Percentiles rank a stretch among this genome's conserved stretches.
These are phyloP conservation scores for Saimiri boliviensis DNA, from an alignment of 2,113 vertebrate genomes.

Conservation along the genomic window DNA sequence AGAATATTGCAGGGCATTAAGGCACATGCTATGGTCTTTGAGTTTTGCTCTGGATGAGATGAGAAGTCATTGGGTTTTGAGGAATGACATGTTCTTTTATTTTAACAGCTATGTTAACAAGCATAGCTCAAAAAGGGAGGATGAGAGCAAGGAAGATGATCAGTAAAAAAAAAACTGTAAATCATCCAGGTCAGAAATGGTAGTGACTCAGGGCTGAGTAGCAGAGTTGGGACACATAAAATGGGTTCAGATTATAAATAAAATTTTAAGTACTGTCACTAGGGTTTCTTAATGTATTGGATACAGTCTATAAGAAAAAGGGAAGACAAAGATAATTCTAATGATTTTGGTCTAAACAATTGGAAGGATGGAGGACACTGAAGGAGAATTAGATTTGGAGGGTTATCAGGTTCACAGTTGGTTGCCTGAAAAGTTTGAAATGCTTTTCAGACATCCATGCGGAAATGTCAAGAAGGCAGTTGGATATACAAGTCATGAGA, in stretches of 20 bases:
- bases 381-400: background rate
- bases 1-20: background rate
- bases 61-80: background rate
- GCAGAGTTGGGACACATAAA: background rate
- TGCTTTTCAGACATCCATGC: background rate
- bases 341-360: background rate
- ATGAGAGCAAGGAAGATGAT: background rate
- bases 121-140: background rate
- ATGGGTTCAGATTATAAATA: background rate
- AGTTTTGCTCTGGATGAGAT: background rate
- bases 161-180: background rate
- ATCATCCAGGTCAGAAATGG: background rate
- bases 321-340: background rate
- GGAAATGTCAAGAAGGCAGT: background rate
- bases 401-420: background rate
- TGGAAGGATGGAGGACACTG: background rate
- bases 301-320: background rate
- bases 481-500: background rate
- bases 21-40: background rate
- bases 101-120: background rate
- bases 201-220: background rate
- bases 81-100: background rate
- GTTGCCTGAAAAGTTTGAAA: background rate
- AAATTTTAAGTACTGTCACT: background rate
- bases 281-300: background rate